These are phyloP conservation scores for Amaurobius ferox DNA, from an alignment of 2,888 invertebrate genomes.

Conservation along the genomic window DNA sequence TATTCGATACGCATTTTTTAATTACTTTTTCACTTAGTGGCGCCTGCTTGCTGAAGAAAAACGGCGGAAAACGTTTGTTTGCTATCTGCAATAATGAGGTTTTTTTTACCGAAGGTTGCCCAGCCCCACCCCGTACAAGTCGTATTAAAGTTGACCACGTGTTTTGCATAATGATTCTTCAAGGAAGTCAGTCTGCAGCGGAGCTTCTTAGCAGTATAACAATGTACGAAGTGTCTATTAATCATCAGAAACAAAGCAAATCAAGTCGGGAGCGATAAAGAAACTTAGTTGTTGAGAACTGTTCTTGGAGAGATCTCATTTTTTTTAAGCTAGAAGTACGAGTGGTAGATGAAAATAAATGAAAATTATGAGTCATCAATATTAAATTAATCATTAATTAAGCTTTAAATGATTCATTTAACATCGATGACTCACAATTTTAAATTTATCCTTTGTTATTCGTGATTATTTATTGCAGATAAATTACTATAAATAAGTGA, in stretches of 20 bases:
- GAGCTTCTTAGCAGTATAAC: constrained; percentile 23
- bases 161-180: constrained; percentile 52
- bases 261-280: background rate
- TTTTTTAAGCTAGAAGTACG: background rate
- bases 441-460: no score
- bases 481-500: no score
- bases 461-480: no score
- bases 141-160: constrained; percentile 38
- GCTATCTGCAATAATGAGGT: constrained; percentile 53
- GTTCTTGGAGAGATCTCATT: background rate
- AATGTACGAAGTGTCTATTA: constrained; percentile 29
- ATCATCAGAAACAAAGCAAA: constrained; percentile 38
- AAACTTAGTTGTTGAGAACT: background rate
- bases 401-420: no score
- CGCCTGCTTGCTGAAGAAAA: constrained; percentile 27
- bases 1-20: constrained; percentile 21
- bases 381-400: no score
- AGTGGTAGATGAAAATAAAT: background rate
- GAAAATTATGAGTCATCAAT: background rate
- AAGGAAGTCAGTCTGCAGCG: background rate
- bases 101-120: constrained; percentile 57
- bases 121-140: constrained; percentile 38
- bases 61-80: constrained; percentile 25
- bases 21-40: constrained; percentile 32
- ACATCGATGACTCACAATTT: no score